Percentiles rank a stretch among this genome's conserved stretches.
Conservation (phyloP, 2,113 vertebrate species). For the Notarius lentiginosus region DNA sequence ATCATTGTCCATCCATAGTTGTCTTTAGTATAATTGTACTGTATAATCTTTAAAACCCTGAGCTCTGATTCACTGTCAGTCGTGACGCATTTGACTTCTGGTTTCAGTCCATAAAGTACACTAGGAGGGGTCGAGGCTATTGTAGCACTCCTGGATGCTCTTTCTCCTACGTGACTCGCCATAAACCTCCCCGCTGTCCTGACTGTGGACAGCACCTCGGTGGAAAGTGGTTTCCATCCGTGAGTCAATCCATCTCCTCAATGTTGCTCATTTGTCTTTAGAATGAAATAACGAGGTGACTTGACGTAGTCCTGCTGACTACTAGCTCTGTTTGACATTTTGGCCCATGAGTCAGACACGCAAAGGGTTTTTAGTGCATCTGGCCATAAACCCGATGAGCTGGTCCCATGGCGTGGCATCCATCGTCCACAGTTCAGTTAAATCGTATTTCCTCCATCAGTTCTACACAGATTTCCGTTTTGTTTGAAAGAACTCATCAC, state of each 20-base stretch:
- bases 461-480: too few species aligned
- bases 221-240: slow-evolving; percentile 91
- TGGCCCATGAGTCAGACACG: not conserved
- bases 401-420: too few species aligned
- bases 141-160: slow-evolving; percentile 89
- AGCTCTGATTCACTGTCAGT: not conserved
- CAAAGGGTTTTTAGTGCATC: not conserved
- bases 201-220: slow-evolving; percentile 86
- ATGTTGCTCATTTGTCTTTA: not conserved
- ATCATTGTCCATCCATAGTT: not conserved
- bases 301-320: too few species aligned
- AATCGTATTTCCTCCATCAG: too few species aligned
- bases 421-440: too few species aligned
- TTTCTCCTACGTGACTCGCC: slow-evolving; percentile 93
- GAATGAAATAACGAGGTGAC: not conserved
- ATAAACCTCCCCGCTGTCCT: slow-evolving; percentile 92
- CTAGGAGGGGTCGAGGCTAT: slow-evolving; percentile 88
- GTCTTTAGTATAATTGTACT: not conserved
- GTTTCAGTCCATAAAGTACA: slow-evolving; percentile 88
- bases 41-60: not conserved
- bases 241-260: slow-evolving; percentile 59
- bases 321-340: not conserved
- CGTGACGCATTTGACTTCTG: not conserved
- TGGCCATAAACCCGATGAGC: too few species aligned
- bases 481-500: too few species aligned